Evolutionary conservation across 2,113 vertebrate species (phyloP), one percentile per base, ranked within the genome.

Genomic region (Myrmecophaga tridactyla): DNA sequence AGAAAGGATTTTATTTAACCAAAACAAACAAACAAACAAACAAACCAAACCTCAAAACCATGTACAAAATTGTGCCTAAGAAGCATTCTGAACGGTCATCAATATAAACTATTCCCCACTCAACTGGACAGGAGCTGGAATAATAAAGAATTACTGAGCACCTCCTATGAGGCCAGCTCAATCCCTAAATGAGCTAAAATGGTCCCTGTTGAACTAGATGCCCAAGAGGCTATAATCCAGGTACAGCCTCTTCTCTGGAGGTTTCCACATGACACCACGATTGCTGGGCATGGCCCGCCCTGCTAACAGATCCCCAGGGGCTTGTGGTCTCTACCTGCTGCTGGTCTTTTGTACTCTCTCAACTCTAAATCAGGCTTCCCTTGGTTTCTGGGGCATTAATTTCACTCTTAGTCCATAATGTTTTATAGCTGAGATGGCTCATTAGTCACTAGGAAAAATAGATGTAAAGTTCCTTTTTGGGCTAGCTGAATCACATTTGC

Each of bases 401-500:
- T 78, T 73, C 46, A n/a, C 63, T 87, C 48, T 77, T 36, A 25
- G 58, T 72, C 23, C 63, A 48, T 84, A 51, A 34, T 46, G 46
- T 48, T 77, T 75, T 75, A 67, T 48, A 90, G 72, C 77, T 96
- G 63, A 60, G 34, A 31, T 53, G 67, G 46, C 63, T 73, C 46
- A 27, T 81, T 69, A 75, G 89, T 92, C 62, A 94, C 63, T 31
- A 63, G 85, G 69, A 82, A 69, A 86, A 39, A 27, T 17, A 87
- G 67, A 90, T 67, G 21, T 78, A 51, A n/a, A 81, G 89, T 86
- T 60, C 53, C 63, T 87, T 75, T 60, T 53, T 17, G 41, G 48
- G 62, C 7, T 36, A 76, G 70, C 84, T 86, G 89, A 96, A 73
- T 97, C 31, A 23, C 76, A 36, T 56, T 36, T 43, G 51, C 87